Base-by-base conservation (phyloP, 30 jellyfish, hydroid and myxozoan genomes). In the Pseudorhiza aurosa region DNA sequence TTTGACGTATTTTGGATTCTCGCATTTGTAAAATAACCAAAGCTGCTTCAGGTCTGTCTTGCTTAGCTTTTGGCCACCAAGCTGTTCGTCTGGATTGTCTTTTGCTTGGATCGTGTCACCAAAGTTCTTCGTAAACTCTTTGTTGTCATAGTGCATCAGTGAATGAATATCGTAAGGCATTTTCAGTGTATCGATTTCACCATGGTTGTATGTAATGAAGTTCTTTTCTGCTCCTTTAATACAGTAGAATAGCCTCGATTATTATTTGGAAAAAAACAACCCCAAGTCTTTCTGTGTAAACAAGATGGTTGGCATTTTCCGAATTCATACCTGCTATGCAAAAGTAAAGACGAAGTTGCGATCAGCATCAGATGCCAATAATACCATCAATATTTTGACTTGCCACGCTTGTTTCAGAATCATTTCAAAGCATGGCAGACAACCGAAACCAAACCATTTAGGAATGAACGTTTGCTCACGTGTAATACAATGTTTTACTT, bases 141-240 rank as follows among this genome's bases (percentile, higher is more conserved):
- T 85, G 69, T 86, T 85, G 8, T 75, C 87, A 46, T 92, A 92
- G 58, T 92, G 98, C 91, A 92, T 72, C 59, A 92, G 65, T 8
- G 96, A 83, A 62, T 92, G 87, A 7, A 47, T 62, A 58, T 92
- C 98, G 46, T 92, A 92, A 0, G 98, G 98, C 85, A 88, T 67
- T 6, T 86, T 87, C 24, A 92, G 47, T 24, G 96, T 85, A 68
- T 92, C 98, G 42, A 85, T 25, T 9, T 21, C 30, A 8, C 98
- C 98, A 45, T 92, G 98, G n/a, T 37, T 50, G 70, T 92, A 92
- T 4, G 95, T 85, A 27, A 75, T 77, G 70, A 92, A 92, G 79
- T 92, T 92, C 74, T 92, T 92, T 37, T 83, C 92, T 8, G 96
- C 96, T 17, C 96, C 98, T 92, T 21, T 0, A 53, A 73, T n/a